Percentiles rank a stretch among this genome's conserved stretches.
Evolutionary conservation across 2,888 invertebrate genomes (phyloP).

Genomic region (Clusia tigrina): DNA sequence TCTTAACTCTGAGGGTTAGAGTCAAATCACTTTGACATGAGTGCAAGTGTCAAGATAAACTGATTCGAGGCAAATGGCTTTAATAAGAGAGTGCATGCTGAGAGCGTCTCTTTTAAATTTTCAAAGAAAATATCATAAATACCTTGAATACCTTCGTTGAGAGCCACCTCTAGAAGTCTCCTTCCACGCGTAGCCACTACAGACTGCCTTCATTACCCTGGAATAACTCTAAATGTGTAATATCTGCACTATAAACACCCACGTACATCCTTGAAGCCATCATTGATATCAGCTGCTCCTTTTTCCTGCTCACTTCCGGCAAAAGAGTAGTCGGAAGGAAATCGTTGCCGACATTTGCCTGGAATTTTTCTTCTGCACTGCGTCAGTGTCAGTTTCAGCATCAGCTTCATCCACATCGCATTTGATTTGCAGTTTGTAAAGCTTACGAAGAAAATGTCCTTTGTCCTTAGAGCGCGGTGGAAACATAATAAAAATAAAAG

Average conservation of each 20-base stretch:
- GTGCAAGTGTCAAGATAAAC: slow-evolving; percentile 14
- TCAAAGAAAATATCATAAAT: not conserved
- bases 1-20: slow-evolving; percentile 26
- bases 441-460: slow-evolving; percentile 38
- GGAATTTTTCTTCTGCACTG: not conserved
- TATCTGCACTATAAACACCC: not conserved
- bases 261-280: not conserved
- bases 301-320: not conserved
- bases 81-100: not conserved
- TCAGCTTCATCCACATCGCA: too few species aligned
- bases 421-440: too few species aligned
- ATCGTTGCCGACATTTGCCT: not conserved
- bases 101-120: too few species aligned
- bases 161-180: not conserved
- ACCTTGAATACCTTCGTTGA: not conserved
- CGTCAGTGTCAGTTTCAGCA: not conserved
- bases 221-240: too few species aligned
- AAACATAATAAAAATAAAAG: too few species aligned
- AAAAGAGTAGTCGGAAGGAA: not conserved
- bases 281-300: not conserved
- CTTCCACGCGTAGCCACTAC: too few species aligned
- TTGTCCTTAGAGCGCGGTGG: too few species aligned
- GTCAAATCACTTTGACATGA: slow-evolving; percentile 46
- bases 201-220: too few species aligned
- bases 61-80: not conserved